phyloP scores from a whole-genome alignment of 2,888 invertebrate species.

The Melipona bicolor region DNA sequence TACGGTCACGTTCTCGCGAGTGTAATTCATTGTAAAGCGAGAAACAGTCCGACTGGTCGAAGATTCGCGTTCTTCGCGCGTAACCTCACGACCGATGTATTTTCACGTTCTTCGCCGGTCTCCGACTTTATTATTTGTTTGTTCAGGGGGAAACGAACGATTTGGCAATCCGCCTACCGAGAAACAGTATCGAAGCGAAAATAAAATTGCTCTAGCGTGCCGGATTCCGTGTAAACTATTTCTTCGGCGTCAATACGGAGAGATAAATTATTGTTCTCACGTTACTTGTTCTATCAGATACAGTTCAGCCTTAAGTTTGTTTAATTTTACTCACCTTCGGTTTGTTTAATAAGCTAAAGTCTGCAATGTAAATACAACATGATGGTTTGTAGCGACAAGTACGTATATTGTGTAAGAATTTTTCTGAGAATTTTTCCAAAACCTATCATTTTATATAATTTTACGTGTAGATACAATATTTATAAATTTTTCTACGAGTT shows the following conservation, averaged over 20 bases:
- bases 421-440: no score
- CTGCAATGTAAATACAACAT: neutral
- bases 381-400: no score
- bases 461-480: neutral
- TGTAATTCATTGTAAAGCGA: neutral
- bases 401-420: no score
- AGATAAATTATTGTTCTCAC: neutral
- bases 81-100: no score
- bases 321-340: neutral
- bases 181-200: constrained; percentile 21
- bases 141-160: constrained; percentile 6
- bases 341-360: no score
- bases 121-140: constrained; percentile 27
- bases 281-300: neutral
- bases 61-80: neutral
- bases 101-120: neutral
- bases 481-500: neutral
- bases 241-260: neutral
- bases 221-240: constrained; percentile 15
- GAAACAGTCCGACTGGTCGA: neutral
- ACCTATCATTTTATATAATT: no score
- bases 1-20: neutral
- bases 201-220: constrained; percentile 24
- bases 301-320: neutral
- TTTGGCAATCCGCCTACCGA: constrained; percentile 34